Base-by-base conservation (phyloP, 2,888 invertebrate genomes). In the Anthophora plumipes region DNA sequence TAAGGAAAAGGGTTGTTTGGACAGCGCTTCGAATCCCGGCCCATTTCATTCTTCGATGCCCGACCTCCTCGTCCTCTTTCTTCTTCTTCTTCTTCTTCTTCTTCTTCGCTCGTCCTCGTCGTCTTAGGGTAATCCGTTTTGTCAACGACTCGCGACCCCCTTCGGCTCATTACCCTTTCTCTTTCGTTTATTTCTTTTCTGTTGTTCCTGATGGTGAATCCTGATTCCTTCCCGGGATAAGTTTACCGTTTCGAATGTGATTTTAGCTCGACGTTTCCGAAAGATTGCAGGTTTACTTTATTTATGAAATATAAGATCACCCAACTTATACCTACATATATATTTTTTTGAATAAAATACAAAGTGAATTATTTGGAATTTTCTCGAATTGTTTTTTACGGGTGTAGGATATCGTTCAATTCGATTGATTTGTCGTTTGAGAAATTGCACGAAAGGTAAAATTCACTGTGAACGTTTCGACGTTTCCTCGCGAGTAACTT, bases 1-100 rank as follows among this genome's bases (percentile, higher is more conserved):
- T 92, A 93, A 93, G 92, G 91, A 91, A 92, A 93, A 92, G 93
- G 93, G 93, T 93, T 93, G 92, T 93, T 93, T 93, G 93, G 91
- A 93, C 91, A 92, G 90, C 91, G 90, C 85, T 86, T 86, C 87
- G 85, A 89, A 91, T 90, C 89, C 87, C 85, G 86, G 86, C 81
- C 88, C 89, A 88, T 91, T 92, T 91, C 89, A 87, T 90, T 91
- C 89, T 89, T 89, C 89, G 77, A 66, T 86, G 80, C 85, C 77
- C 78, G 61, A 81, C 82, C 78, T 73, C 83, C 68, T 77, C 25
- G 60, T 67, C 77, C 84, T 72, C 69, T 82, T 76, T 69, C 76
- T 59, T 50, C 76, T 82, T 63, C 64, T 75, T 77, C 75, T 71
- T 82, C 68, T 66, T 59, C 71, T 69, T 60, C 70, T 64, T 76